Evolutionary conservation across 2,797 vertebrate genomes (phyloP).

Genomic region (Thamnophis elegans): DNA sequence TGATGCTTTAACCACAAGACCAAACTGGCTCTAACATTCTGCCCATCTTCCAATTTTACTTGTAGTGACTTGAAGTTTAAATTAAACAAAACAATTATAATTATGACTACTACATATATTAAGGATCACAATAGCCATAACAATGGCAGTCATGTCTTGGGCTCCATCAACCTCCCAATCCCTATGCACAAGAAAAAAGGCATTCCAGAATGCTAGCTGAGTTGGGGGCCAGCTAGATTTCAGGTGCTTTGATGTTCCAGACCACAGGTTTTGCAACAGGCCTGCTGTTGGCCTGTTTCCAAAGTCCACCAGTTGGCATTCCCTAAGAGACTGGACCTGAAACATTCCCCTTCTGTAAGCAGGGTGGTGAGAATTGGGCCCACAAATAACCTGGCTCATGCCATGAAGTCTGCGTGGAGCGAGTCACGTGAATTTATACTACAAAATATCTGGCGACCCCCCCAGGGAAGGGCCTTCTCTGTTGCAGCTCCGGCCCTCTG

Average conservation of each 20-base stretch:
- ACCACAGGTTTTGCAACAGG: not conserved
- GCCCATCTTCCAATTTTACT: not conserved
- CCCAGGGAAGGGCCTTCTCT: no score
- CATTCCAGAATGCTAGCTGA: not conserved
- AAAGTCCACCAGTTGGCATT: not conserved
- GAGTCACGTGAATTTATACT: not conserved
- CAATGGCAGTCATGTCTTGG: not conserved
- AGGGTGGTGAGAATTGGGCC: not conserved
- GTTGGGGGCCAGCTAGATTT: not conserved
- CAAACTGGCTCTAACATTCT: not conserved
- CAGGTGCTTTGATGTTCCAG: not conserved
- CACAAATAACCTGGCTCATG: not conserved
- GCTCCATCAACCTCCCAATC: not conserved
- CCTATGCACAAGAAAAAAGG: not conserved
- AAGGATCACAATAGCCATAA: not conserved
- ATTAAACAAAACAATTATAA: not conserved
- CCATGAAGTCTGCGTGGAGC: not conserved
- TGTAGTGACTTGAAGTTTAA: not conserved
- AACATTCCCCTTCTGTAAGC: not conserved
- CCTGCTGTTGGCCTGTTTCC: no score
- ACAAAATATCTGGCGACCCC: not conserved
- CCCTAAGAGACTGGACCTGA: not conserved
- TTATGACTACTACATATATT: not conserved
- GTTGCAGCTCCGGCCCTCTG: no score
- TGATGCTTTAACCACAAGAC: not conserved